A percentile compares a stretch with the other conserved stretches of the same genome.
Conservation (phyloP, 1,140 invertebrate species). For the Eciton burchellii region DNA sequence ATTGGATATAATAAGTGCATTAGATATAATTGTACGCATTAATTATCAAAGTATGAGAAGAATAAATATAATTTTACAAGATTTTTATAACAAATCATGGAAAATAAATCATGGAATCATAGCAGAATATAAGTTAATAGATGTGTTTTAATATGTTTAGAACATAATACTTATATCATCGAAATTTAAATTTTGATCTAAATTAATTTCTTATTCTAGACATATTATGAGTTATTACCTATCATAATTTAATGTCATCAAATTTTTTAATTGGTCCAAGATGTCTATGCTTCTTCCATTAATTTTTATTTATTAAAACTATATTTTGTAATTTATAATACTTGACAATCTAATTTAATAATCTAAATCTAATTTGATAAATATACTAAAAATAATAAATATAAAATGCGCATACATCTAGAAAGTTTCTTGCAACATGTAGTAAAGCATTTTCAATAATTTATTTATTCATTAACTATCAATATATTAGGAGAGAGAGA, state of each 20-base stretch:
- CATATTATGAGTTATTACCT: conserved; percentile 33
- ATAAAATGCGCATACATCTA: conserved; percentile 15
- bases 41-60: conserved; percentile 32
- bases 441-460: neutral
- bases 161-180: conserved; percentile 53
- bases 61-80: conserved; percentile 22
- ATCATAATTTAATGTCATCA: conserved; percentile 48
- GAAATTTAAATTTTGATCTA: conserved; percentile 65
- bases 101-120: conserved; percentile 41
- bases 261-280: conserved; percentile 76
- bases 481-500: too few species aligned
- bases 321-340: conserved; percentile 40
- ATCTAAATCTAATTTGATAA: conserved; percentile 35
- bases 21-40: conserved; percentile 67
- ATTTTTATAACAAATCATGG: conserved; percentile 42
- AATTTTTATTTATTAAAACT: conserved; percentile 60
- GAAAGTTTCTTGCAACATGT: neutral
- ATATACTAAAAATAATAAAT: conserved; percentile 56
- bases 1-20: too few species aligned
- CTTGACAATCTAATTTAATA: conserved; percentile 31
- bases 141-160: conserved; percentile 73
- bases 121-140: conserved; percentile 48
- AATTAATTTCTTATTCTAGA: conserved; percentile 55
- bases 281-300: conserved; percentile 35
- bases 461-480: conserved; percentile 33